Conservation (phyloP, 2,113 vertebrate species). For the Labeo rohita region DNA sequence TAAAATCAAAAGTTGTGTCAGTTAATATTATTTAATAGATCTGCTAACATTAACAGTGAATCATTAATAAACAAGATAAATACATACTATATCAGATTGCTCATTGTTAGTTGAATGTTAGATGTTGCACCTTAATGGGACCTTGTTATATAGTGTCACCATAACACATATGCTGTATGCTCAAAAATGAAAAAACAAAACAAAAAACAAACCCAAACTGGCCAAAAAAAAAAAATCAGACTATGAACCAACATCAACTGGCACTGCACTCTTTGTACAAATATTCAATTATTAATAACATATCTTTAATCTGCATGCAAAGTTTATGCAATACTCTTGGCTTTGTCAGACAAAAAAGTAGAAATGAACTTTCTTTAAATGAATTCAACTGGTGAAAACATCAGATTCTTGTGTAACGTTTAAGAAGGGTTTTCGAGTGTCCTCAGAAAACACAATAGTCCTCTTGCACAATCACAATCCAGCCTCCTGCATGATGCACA, state of each 20-base stretch:
- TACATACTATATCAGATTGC: neutral
- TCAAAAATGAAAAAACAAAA: neutral
- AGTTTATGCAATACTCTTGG: neutral
- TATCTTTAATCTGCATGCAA: neutral
- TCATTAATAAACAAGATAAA: neutral
- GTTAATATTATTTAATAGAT: neutral
- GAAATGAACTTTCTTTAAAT: neutral
- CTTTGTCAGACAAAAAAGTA: neutral
- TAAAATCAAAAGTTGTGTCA: neutral
- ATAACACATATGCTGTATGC: neutral
- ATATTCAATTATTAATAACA: neutral
- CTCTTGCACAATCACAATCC: constrained; percentile 20
- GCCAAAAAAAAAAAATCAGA: neutral
- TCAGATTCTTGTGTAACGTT: neutral
- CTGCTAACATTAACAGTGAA: neutral
- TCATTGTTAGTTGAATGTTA: neutral
- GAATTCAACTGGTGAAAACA: neutral
- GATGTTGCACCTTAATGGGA: neutral
- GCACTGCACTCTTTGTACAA: neutral
- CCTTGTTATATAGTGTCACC: too few relatives aligned
- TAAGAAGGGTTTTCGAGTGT: neutral
- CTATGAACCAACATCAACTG: neutral
- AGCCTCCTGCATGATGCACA: neutral
- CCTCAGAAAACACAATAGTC: neutral
- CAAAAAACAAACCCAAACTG: neutral